These are phyloP conservation scores for Melangyna quadrimaculata DNA, from an alignment of 2,888 invertebrate genomes.

Conservation along the genomic window DNA sequence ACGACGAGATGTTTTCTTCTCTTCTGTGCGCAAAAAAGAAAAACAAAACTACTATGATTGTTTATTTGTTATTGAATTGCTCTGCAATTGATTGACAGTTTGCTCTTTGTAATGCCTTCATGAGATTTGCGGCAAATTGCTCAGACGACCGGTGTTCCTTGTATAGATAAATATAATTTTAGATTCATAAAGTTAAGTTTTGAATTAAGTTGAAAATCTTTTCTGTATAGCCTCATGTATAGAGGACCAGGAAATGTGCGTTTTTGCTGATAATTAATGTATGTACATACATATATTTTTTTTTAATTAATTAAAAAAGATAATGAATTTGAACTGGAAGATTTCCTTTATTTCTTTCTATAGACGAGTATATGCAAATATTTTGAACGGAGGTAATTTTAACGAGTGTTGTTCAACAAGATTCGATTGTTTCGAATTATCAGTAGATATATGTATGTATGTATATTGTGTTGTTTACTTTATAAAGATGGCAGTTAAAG, in stretches of 20 bases:
- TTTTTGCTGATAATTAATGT: conserved; percentile 45
- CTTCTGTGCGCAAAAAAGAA: not conserved
- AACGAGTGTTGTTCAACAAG: conserved; percentile 43
- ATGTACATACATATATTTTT: too few species aligned
- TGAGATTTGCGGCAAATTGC: not conserved
- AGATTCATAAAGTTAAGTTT: conserved; percentile 20
- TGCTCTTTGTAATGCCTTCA: conserved; percentile 6
- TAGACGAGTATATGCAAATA: not conserved
- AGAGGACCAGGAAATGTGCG: conserved; percentile 50
- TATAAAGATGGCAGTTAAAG: not conserved
- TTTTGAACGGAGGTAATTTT: conserved; percentile 21
- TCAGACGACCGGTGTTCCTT: not conserved
- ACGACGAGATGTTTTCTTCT: conserved; percentile 25
- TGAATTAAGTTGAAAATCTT: conserved; percentile 1
- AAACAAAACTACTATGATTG: conserved; percentile 9
- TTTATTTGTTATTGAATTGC: conserved; percentile 58
- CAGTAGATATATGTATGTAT: not conserved
- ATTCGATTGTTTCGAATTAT: conserved; percentile 32
- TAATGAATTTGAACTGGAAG: conserved; percentile 50
- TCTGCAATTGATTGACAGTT: conserved; percentile 65
- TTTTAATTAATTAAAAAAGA: conserved; percentile 62
- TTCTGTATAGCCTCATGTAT: not conserved
- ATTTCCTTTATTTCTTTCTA: not conserved
- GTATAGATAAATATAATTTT: not conserved
- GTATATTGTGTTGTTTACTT: conserved; percentile 13